These are phyloP conservation scores for Cuculus canorus DNA, from an alignment of 2,797 vertebrate genomes.

Conservation along the genomic window DNA sequence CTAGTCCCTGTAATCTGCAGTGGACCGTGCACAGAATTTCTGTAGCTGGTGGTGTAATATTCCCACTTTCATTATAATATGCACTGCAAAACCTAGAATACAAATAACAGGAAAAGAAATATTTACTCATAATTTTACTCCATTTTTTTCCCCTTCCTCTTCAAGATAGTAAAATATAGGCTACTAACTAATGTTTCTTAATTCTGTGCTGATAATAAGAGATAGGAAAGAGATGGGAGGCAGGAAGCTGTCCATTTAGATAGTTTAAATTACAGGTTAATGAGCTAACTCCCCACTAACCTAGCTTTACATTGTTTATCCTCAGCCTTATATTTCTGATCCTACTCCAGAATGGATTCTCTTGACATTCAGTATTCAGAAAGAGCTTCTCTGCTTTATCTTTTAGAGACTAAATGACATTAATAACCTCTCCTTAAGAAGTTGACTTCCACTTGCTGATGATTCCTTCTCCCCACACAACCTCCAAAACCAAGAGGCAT, in stretches of 20 bases:
- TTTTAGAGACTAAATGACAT: background rate
- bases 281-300: background rate
- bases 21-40: background rate
- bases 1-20: background rate
- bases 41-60: slow-evolving; percentile 4
- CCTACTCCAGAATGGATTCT: background rate
- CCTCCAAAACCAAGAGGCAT: background rate
- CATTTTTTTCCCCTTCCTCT: background rate
- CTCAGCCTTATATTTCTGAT: background rate
- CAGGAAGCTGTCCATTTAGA: background rate
- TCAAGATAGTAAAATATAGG: background rate
- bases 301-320: slow-evolving; percentile 24
- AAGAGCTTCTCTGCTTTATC: background rate
- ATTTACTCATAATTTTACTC: background rate
- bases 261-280: slow-evolving; percentile 33
- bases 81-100: background rate
- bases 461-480: background rate
- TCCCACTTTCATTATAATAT: background rate
- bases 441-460: background rate
- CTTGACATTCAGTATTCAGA: background rate
- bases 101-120: background rate
- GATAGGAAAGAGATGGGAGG: background rate
- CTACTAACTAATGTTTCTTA: background rate
- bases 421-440: background rate
- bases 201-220: background rate